Evolutionary conservation across 2,797 vertebrate species (phyloP).

Genomic region (Microctenopoma stevenorrisi): DNA sequence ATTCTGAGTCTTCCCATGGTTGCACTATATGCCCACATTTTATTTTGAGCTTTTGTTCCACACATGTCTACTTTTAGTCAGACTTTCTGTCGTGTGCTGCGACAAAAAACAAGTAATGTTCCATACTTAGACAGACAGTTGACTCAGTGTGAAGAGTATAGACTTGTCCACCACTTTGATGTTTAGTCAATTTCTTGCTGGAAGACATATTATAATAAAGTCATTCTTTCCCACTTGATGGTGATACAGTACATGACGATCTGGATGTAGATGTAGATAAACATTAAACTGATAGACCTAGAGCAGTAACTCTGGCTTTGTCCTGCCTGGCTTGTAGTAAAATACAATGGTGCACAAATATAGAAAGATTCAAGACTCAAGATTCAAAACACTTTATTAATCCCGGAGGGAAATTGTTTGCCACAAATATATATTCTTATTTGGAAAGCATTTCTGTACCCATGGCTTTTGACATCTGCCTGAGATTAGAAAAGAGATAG

Average conservation of each 20-base stretch:
- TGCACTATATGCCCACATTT: background rate
- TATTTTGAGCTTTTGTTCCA: background rate
- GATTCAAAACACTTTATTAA: no score
- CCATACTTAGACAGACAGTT: background rate
- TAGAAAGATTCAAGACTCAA: background rate
- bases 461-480: slow-evolving; percentile 24
- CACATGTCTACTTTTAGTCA: background rate
- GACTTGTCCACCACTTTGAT: slow-evolving; percentile 13
- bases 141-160: slow-evolving; percentile 19
- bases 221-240: background rate
- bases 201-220: background rate
- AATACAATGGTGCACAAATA: background rate
- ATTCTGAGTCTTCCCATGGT: no score
- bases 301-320: slow-evolving; percentile 10
- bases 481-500: slow-evolving; percentile 15
- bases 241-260: slow-evolving; percentile 1
- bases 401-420: no score
- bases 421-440: slow-evolving; percentile 6
- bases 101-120: background rate
- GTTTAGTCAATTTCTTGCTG: slow-evolving; percentile 6
- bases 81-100: background rate
- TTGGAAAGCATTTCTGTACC: slow-evolving; percentile 2
- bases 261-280: background rate
- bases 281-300: slow-evolving; percentile 9
- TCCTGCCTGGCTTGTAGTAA: background rate